These are phyloP conservation scores for Clarias pachynema DNA, from an alignment of 2,797 vertebrate species.

Conservation along the genomic window DNA sequence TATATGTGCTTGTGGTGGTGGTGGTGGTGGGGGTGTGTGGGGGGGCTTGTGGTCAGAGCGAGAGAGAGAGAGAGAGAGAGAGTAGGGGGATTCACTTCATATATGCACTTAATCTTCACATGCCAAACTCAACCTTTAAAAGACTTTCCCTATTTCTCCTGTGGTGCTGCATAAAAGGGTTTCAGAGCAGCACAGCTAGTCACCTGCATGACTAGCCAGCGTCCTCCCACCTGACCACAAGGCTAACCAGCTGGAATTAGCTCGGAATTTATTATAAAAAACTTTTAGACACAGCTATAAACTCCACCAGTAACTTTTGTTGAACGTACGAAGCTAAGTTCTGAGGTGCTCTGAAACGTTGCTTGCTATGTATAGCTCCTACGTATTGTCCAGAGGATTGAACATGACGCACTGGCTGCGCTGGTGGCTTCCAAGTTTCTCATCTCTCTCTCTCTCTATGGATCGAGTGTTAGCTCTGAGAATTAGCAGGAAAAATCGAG, in stretches of 20 bases:
- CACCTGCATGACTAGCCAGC: background rate
- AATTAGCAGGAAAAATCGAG: background rate
- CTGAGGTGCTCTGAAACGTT: background rate
- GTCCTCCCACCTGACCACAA: background rate
- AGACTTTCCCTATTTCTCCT: background rate
- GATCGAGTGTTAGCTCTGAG: background rate
- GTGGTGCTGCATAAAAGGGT: background rate
- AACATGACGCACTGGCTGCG: slow-evolving; percentile 9
- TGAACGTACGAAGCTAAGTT: background rate
- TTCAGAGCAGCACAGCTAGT: background rate
- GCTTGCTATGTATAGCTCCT: slow-evolving; percentile 9
- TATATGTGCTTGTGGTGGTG: background rate
- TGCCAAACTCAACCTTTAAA: slow-evolving; percentile 13
- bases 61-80: background rate
- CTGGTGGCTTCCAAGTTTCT: slow-evolving; percentile 6
- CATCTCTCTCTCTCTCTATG: background rate
- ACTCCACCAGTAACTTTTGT: background rate
- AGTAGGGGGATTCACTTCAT: slow-evolving; percentile 17
- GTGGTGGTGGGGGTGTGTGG: too few species aligned
- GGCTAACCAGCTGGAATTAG: background rate
- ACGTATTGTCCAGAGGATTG: slow-evolving; percentile 31
- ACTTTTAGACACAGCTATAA: background rate
- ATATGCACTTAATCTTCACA: background rate
- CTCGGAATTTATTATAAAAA: too few species aligned
- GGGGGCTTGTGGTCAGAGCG: background rate